These are phyloP conservation scores for Odontamblyopus rebecca DNA, from an alignment of 2,797 vertebrate genomes.

Conservation along the genomic window DNA sequence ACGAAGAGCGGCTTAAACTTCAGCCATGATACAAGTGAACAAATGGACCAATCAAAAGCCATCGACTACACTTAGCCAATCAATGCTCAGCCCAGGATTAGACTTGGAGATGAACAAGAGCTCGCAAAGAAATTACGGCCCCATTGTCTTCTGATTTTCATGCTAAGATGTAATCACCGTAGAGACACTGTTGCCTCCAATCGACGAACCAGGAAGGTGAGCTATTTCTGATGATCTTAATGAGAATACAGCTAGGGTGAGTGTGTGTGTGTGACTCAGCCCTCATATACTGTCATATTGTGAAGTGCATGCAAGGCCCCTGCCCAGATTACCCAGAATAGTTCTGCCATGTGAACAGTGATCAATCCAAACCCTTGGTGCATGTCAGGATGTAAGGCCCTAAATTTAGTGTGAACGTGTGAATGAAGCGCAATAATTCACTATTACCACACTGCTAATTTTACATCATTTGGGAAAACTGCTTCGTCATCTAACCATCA, in stretches of 20 bases:
- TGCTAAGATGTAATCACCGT: slow-evolving; percentile 59
- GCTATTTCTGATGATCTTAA: slow-evolving; percentile 53
- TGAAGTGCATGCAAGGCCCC: slow-evolving; percentile 32
- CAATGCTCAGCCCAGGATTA: slow-evolving; percentile 36
- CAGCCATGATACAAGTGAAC: slow-evolving; percentile 36
- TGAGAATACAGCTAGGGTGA: slow-evolving; percentile 25
- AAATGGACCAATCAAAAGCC: slow-evolving; percentile 59
- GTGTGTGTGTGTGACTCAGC: slow-evolving; percentile 19
- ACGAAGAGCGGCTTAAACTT: slow-evolving; percentile 25
- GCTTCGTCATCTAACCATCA: not conserved
- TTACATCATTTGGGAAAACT: not conserved
- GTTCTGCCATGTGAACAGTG: slow-evolving; percentile 45
- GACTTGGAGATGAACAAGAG: slow-evolving; percentile 44
- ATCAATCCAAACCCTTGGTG: slow-evolving; percentile 62
- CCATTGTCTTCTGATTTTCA: slow-evolving; percentile 67
- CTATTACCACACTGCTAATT: slow-evolving; percentile 16
- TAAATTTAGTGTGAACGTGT: not conserved
- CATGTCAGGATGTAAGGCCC: slow-evolving; percentile 14
- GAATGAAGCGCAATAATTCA: slow-evolving; percentile 16
- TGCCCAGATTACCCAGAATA: slow-evolving; percentile 55
- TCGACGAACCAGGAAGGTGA: slow-evolving; percentile 57
- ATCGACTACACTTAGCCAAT: slow-evolving; percentile 54
- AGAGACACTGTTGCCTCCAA: slow-evolving; percentile 40
- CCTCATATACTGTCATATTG: slow-evolving; percentile 27
- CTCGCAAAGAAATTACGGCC: slow-evolving; percentile 50